Evolutionary conservation across 2,888 invertebrate genomes (phyloP), one percentile per base, ranked within the genome.

Genomic region (Dicranocentrus wangi): DNA sequence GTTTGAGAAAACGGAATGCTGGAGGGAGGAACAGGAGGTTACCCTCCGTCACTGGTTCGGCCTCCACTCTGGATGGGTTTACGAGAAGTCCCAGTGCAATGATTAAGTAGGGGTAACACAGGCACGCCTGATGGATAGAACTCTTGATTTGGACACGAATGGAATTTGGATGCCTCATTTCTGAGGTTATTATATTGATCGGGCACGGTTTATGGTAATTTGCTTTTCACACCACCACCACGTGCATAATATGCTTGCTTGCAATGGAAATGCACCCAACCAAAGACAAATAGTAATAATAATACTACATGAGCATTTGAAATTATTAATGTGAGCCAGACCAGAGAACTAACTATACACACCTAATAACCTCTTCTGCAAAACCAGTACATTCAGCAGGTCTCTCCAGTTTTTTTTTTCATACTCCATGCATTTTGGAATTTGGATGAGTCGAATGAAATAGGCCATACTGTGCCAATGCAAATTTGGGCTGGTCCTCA

Each of bases 1-100:
- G 72, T n/a, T 66, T 65, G 17, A 80, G 43, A 32, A 80, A 80
- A 2, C 80, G 80, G 27, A 80, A 80, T 3, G 80, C 80, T 25
- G 80, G 80, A n/a, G 80, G 80, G 10, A 80, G 66, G 21, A 72
- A 80, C 25, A 80, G 42, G 7, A 72, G 55, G 13, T 19, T 39
- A 13, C 21, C 42, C 27, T 68, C 71, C 47, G 72, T 61, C 1
- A 68, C 47, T n/a, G n/a, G n/a, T n/a, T n/a, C n/a, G n/a, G n/a
- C n/a, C 10, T 51, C 55, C 7, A 43, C 23, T 58, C 58, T 27
- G 25, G 58, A 25, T 5, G 3, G 8, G n/a, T 8, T 5, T 17
- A 51, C 8, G 3, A 51, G n/a, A n/a, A 51, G 10, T 8, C 51
- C 51, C n/a, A 23, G 19, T 3, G 51, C 51, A 43, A 68, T 27